A percentile compares a stretch with the other conserved stretches of the same genome.
phyloP scores from a whole-genome alignment of 2,888 invertebrate genomes.

The Polia nebulosa region DNA sequence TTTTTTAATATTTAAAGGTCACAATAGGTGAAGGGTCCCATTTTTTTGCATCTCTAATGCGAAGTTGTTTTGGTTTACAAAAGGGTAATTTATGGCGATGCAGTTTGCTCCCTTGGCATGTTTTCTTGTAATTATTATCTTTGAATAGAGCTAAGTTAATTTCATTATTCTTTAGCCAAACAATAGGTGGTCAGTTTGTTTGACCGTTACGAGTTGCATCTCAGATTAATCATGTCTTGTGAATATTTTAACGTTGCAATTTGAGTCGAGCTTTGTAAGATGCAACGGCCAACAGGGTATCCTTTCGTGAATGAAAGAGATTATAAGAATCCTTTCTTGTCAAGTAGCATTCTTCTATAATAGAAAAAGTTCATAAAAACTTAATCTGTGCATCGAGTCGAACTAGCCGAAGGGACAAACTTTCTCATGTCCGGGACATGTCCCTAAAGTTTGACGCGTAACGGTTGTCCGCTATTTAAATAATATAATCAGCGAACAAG shows the following conservation, averaged over 20 bases:
- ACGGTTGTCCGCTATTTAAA: slow-evolving; percentile 87
- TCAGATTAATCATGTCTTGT: slow-evolving; percentile 43
- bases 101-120: slow-evolving; percentile 69
- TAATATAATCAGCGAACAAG: slow-evolving; percentile 85
- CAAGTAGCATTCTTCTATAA: slow-evolving; percentile 37
- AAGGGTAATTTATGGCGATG: slow-evolving; percentile 69
- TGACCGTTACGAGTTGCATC: slow-evolving; percentile 58
- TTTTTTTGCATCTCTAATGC: slow-evolving; percentile 69
- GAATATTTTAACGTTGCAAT: slow-evolving; percentile 36
- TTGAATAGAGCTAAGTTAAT: slow-evolving; percentile 41
- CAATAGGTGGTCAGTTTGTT: slow-evolving; percentile 40
- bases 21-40: slow-evolving; percentile 61
- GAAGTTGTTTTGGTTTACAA: slow-evolving; percentile 56
- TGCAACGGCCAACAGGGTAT: slow-evolving; percentile 21
- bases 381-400: slow-evolving; percentile 56
- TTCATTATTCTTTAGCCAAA: slow-evolving; percentile 24
- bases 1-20: slow-evolving; percentile 63
- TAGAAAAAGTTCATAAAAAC: slow-evolving; percentile 59
- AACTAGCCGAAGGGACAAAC: slow-evolving; percentile 69
- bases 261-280: slow-evolving; percentile 17
- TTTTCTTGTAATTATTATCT: slow-evolving; percentile 55
- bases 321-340: slow-evolving; percentile 54
- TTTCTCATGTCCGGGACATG: slow-evolving; percentile 87
- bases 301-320: slow-evolving; percentile 40
- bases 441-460: slow-evolving; percentile 84